Base-by-base conservation (phyloP, 2,797 vertebrate genomes). In the Gymnoscopelus microlampas region DNA sequence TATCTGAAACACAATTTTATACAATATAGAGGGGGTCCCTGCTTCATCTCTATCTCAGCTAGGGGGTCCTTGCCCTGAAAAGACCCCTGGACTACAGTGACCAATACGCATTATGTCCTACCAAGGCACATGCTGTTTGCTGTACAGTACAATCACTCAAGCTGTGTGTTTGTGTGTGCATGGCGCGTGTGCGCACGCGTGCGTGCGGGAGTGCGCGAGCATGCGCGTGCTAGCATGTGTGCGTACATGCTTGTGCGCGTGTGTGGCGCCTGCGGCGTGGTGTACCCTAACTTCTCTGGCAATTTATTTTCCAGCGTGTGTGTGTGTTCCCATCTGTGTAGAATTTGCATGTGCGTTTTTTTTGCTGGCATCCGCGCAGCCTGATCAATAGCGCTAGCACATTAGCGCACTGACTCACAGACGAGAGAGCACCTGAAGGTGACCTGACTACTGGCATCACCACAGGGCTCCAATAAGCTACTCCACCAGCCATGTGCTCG, bases 361-460 rank as follows among this genome's bases (percentile, higher is more conserved):
- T 19, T 19, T 19, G 61, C 75, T 66, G 61, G 75, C 39, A 57
- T 4, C 2, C 54, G 59, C 62, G 85, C 83, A 85, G 90, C 87
- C 88, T 93, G 91, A 96, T 96, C 95, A 92, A 96, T 96, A 94
- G 82, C 88, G 91, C 86, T 81, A n/a, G 90, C 83, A 90, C 93
- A 93, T 95, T 94, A 94, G 92, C 84, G 90, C 81, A 85, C 92
- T 88, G 88, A 89, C 89, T 92, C 88, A 80, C 84, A 93, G 94
- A 91, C 93, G 88, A 88, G 78, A 64, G 89, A 93, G 92, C 89
- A 95, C 94, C 93, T 95, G 94, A 96, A 98, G 96, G 96, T 98
- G 95, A 96, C 92, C 93, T 92, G 92, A 96, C 95, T 95, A 91
- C 94, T 89, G 94, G 95, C 94, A 93, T 95, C 95, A 94, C 95